Evolutionary conservation across 1,140 invertebrate genomes (phyloP), one percentile per base, ranked within the genome.

Genomic region (Tetraneura akinire): DNA sequence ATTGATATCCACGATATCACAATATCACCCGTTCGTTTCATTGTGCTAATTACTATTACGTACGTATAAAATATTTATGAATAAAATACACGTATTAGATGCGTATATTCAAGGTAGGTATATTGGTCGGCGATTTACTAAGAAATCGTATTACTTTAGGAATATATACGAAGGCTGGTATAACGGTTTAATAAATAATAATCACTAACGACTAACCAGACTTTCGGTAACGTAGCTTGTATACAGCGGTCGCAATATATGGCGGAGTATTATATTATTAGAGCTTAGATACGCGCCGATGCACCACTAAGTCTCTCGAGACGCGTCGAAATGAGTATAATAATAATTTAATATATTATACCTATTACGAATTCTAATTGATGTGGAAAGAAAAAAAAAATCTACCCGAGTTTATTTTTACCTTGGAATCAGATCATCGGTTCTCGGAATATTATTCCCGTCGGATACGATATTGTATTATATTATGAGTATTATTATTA

Each of bases 391-490:
- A 51, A 14, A 1, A 51, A 3, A 18, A 3, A 53, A n/a, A n/a
- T n/a, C 3, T 29, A 45, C 11, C 32, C 8, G 32, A 3, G 32
- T 8, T 37, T 37, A 37, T 37, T 37, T 45, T 66, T 66, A 66
- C 64, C 64, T 66, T 66, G 64, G 64, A 66, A 66, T 42, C 64
- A 60, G 32, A 32, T 37, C 8, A 66, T 23, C 37, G 64, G 64
- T 66, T 66, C 64, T 32, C n/a, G n/a, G 64, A 66, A 66, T n/a
- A 53, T n/a, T 13, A 21, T 32, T 64, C 64, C 21, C 64, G 37
- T 42, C 21, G 64, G 64, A n/a, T 10, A 66, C 3, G 1, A 37
- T 37, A 37, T 37, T 37, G 32, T 37, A 37, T 37, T 37, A 8
- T 37, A n/a, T n/a, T n/a, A n/a, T n/a, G n/a, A n/a, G n/a, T n/a